phyloP scores from a whole-genome alignment of 2,888 invertebrate genomes.

The Monochamus alternatus region DNA sequence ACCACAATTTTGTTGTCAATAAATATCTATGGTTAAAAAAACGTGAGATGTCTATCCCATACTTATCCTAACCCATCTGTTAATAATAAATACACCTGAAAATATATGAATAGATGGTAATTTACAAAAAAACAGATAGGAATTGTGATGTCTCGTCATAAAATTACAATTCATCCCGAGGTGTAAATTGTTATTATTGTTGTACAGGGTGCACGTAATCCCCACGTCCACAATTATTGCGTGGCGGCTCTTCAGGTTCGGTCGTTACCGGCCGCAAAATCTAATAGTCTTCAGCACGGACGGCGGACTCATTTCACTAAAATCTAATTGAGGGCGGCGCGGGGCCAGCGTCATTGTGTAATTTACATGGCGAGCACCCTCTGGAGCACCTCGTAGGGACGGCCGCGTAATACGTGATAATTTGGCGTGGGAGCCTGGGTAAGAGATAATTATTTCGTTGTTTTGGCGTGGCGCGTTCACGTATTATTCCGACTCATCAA shows the following conservation, averaged over 20 bases:
- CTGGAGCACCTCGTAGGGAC: slow-evolving; percentile 15
- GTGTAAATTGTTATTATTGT: no score
- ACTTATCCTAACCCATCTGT: no score
- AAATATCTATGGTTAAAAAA: no score
- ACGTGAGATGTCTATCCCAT: no score
- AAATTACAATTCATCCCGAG: not conserved
- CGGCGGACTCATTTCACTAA: slow-evolving; percentile 16
- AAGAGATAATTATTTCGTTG: slow-evolving; percentile 10
- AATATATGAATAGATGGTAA: not conserved
- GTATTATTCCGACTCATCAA: no score
- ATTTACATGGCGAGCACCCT: slow-evolving; percentile 13
- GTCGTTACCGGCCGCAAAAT: slow-evolving; percentile 8
- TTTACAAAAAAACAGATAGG: not conserved
- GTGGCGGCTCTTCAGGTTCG: slow-evolving; percentile 4
- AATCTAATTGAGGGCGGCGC: slow-evolving; percentile 29
- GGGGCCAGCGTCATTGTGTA: slow-evolving; percentile 23
- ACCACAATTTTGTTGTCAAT: no score
- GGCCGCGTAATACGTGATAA: slow-evolving; percentile 49
- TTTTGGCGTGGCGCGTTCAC: no score
- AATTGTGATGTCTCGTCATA: not conserved
- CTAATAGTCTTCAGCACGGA: slow-evolving; percentile 18
- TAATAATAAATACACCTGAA: not conserved
- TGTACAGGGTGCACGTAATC: not conserved
- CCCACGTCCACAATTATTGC: slow-evolving; percentile 3
- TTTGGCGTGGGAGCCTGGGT: slow-evolving; percentile 48